These are phyloP conservation scores for Trachurus trachurus DNA, from an alignment of 2,797 vertebrate species.

Conservation along the genomic window DNA sequence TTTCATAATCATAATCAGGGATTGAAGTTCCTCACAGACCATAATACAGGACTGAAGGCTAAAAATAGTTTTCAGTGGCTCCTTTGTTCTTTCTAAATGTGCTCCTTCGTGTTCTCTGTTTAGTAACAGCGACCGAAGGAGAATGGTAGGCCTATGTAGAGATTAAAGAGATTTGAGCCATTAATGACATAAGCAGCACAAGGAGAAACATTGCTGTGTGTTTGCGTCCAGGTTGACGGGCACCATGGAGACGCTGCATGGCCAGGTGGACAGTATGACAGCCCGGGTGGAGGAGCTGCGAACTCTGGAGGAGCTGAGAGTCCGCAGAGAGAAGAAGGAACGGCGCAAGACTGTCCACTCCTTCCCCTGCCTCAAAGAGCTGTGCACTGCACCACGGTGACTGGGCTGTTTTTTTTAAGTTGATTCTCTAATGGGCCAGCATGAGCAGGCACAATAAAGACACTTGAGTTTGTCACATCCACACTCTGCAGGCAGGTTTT, in stretches of 20 bases:
- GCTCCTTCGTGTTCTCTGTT: slow-evolving; percentile 16
- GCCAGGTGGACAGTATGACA: slow-evolving; percentile 94
- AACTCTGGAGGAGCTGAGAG: slow-evolving; percentile 92
- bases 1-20: slow-evolving; percentile 37
- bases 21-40: slow-evolving; percentile 42
- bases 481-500: too few relatives aligned
- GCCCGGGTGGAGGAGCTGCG: slow-evolving; percentile 93
- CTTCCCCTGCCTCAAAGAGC: slow-evolving; percentile 96
- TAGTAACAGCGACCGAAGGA: slow-evolving; percentile 24
- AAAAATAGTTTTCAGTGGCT: slow-evolving; percentile 22
- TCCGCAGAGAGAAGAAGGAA: slow-evolving; percentile 92
- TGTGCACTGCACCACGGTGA: slow-evolving; percentile 92
- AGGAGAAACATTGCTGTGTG: slow-evolving; percentile 12
- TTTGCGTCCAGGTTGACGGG: slow-evolving; percentile 89
- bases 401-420: background rate
- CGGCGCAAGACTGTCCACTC: slow-evolving; percentile 95
- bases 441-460: background rate
- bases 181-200: slow-evolving; percentile 26
- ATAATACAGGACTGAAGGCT: slow-evolving; percentile 36
- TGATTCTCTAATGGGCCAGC: background rate
- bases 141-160: background rate
- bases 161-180: background rate
- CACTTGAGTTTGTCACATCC: background rate
- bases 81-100: slow-evolving; percentile 53
- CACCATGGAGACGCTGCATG: slow-evolving; percentile 93